These are phyloP conservation scores for Gallinago media DNA, from an alignment of 2,113 vertebrate species.

Conservation along the genomic window DNA sequence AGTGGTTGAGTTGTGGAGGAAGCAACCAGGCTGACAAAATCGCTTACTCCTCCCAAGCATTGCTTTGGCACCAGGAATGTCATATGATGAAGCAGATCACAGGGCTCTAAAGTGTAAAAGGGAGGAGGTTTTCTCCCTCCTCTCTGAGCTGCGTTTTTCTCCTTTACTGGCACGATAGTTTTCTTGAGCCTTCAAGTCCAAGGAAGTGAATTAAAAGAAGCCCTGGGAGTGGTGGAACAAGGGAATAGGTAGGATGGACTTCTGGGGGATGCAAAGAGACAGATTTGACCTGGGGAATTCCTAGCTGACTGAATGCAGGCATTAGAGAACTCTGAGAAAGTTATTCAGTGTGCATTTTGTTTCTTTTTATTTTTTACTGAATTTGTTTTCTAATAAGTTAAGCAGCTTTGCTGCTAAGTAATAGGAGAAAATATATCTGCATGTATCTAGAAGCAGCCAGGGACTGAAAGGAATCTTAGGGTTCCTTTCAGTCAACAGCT, in stretches of 20 bases:
- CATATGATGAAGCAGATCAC: background rate
- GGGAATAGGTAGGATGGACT: background rate
- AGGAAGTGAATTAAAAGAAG: slow-evolving; percentile 31
- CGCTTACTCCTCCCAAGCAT: background rate
- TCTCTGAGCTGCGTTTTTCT: background rate
- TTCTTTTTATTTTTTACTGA: background rate
- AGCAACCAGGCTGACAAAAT: slow-evolving; percentile 16
- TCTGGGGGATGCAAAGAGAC: background rate
- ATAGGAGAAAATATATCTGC: background rate
- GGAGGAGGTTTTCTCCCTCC: background rate
- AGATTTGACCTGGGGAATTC: background rate
- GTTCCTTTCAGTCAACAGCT: background rate
- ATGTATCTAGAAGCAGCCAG: background rate
- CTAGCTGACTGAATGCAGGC: background rate
- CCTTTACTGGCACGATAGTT: background rate
- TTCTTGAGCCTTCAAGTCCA: background rate
- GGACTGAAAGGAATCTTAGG: background rate
- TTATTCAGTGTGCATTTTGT: background rate
- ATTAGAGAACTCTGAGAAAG: background rate
- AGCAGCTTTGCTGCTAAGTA: background rate
- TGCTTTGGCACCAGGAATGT: background rate
- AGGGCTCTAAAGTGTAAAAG: background rate
- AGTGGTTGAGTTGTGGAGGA: slow-evolving; percentile 2
- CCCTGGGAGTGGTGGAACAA: background rate
- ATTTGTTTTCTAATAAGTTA: slow-evolving; percentile 2